Evolutionary conservation across 2,888 invertebrate genomes (phyloP), one percentile per base, ranked within the genome.

Genomic region (Pedicia rivosa): DNA sequence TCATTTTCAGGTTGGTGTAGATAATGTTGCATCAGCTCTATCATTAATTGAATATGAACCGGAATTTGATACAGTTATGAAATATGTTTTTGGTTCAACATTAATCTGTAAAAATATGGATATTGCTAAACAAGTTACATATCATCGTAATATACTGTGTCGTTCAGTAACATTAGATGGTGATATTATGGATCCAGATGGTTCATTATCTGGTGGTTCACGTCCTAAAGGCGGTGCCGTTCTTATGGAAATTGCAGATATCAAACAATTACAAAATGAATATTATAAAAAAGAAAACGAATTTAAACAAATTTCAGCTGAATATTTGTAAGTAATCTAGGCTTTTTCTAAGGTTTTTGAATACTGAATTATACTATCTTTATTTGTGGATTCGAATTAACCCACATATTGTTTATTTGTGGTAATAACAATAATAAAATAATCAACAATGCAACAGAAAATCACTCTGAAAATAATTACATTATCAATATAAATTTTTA

Each of bases 121-220:
- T 27, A 65, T 72, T 17, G 95, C 95, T 19, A 78, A 76, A 55
- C 70, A 53, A 46, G 74, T 94, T 4, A 77, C 86, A 4, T 91
- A 80, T 60, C 71, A 90, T 58, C 67, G 67, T 9, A 59, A 63
- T 33, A 73, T 86, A 40, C 63, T 65, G 46, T 70, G 68, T 25
- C 74, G 75, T 43, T 73, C 75, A 51, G 87, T 97, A 15, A 94
- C 97, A 2, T 59, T 88, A 4, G 88, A 87, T 46, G 98, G 97
- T 0, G 95, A 97, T 57, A 74, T 82, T 24, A 79, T 82, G 46
- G 90, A 92, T 62, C 92, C 97, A 1, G 67, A 77, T 35, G 98
- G 97, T 48, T 80, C 80, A 7, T 65, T 97, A 24, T 77, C 86
- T 38, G 97, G 97, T 50, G 97, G 97, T 54, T 72, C 82, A 1